A percentile compares a stretch with the other conserved stretches of the same genome.
Conservation (phyloP, 2,113 vertebrate species). For the Elgaria multicarinata region DNA sequence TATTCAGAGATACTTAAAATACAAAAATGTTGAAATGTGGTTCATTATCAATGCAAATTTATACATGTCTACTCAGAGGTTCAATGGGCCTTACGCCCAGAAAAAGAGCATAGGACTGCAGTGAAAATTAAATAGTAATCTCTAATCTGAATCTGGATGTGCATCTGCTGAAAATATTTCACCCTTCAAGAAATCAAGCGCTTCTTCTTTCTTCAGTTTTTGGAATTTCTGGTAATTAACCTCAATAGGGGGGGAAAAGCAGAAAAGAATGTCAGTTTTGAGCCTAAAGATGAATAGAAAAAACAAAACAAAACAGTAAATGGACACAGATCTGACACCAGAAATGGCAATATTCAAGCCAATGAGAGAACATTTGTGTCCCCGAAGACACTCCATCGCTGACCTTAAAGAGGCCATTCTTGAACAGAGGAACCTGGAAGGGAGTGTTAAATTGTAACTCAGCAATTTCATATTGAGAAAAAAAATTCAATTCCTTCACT, state of each 20-base stretch:
- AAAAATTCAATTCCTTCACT: not conserved
- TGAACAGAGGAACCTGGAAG: not conserved
- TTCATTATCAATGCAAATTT: not conserved
- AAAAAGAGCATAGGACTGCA: not conserved
- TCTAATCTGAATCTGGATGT: constrained; percentile 32
- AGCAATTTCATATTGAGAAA: not conserved
- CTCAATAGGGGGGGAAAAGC: constrained; percentile 68
- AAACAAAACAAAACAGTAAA: constrained; percentile 1
- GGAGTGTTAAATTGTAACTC: no score
- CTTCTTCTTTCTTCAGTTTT: constrained; percentile 68
- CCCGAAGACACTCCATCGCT: not conserved
- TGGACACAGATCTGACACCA: not conserved
- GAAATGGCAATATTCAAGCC: not conserved
- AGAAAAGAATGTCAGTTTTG: constrained; percentile 40
- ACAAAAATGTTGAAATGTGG: not conserved
- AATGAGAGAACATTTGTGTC: not conserved
- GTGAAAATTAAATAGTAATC: constrained; percentile 57
- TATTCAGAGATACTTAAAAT: not conserved
- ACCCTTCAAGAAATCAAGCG: constrained; percentile 71
- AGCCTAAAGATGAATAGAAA: not conserved
- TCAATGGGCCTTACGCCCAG: not conserved
- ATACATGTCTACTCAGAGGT: no score
- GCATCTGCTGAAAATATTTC: constrained; percentile 74
- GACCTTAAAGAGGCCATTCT: not conserved
- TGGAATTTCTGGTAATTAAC: constrained; percentile 76